phyloP scores from a whole-genome alignment of 1,140 invertebrate species.

The Cotesia vestalis region DNA sequence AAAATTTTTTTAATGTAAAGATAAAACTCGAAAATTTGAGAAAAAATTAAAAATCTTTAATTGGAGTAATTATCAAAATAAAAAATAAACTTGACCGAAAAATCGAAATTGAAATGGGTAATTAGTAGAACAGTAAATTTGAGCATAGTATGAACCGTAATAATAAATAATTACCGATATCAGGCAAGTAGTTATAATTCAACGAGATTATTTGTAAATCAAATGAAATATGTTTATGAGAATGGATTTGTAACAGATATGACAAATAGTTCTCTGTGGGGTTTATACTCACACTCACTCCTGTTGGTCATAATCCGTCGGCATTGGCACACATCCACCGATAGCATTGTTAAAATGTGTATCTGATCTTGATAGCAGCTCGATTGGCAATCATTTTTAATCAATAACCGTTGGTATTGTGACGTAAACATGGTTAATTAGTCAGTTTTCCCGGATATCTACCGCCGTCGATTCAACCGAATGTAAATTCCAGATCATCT shows the following conservation, averaged over 20 bases:
- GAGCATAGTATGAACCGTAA: neutral
- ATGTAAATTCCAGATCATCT: constrained; percentile 34
- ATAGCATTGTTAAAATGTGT: too few species aligned
- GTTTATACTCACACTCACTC: too few species aligned
- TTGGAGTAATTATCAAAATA: too few species aligned
- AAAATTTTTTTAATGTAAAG: too few species aligned
- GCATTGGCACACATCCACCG: neutral
- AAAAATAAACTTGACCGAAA: too few species aligned
- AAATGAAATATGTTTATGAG: constrained; percentile 32
- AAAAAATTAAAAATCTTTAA: too few species aligned
- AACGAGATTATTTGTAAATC: constrained; percentile 27
- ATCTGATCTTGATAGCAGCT: neutral
- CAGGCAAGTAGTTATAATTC: constrained; percentile 18
- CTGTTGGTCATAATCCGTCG: too few species aligned
- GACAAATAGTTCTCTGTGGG: too few species aligned
- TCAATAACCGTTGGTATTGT: constrained; percentile 27
- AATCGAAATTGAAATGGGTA: too few species aligned
- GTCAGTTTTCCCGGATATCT: constrained; percentile 36
- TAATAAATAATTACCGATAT: neutral
- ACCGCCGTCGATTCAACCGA: constrained; percentile 21
- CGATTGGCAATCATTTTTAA: constrained; percentile 28
- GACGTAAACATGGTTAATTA: constrained; percentile 37
- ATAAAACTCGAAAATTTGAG: too few species aligned
- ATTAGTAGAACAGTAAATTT: too few species aligned
- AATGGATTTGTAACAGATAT: constrained; percentile 8